Evolutionary conservation across 2,113 vertebrate genomes (phyloP).

Genomic region (Cochlearius cochlearius): DNA sequence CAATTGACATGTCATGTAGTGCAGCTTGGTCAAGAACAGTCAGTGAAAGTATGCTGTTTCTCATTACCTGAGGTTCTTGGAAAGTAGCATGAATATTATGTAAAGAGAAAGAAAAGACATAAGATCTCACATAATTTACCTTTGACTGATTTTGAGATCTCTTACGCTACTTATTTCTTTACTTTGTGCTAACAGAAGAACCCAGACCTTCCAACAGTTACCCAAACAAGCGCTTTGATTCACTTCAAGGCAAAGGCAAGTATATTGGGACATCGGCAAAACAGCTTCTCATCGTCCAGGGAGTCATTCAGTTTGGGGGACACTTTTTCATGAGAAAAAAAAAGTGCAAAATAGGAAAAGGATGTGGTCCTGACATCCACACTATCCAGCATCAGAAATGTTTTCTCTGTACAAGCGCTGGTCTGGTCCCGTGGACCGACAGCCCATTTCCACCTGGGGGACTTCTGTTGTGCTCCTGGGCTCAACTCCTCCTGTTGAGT

Average conservation of each 20-base stretch:
- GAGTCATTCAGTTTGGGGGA: not conserved
- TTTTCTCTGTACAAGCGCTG: accelerated
- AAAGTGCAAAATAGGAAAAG: not conserved
- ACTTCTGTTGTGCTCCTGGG: not conserved
- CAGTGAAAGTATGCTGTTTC: not conserved
- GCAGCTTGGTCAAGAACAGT: not conserved
- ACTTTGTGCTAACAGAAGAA: not conserved
- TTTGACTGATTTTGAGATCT: not conserved
- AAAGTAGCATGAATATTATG: not conserved
- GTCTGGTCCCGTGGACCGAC: not conserved
- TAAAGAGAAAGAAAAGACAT: not conserved
- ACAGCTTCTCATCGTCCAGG: not conserved
- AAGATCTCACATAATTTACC: not conserved
- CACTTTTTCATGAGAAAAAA: not conserved
- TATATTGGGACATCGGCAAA: not conserved
- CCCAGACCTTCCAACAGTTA: not conserved
- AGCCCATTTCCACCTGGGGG: not conserved
- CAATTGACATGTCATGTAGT: not conserved
- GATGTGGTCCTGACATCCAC: not conserved
- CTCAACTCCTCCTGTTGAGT: not conserved
- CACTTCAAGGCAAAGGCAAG: not conserved
- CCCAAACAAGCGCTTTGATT: not conserved
- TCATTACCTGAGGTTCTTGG: not conserved
- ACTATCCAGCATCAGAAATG: not conserved
- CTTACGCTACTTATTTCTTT: not conserved